Evolutionary conservation across 2,888 invertebrate species (phyloP), one percentile per base, ranked within the genome.

Genomic region (Petrolisthes manimaculis): DNA sequence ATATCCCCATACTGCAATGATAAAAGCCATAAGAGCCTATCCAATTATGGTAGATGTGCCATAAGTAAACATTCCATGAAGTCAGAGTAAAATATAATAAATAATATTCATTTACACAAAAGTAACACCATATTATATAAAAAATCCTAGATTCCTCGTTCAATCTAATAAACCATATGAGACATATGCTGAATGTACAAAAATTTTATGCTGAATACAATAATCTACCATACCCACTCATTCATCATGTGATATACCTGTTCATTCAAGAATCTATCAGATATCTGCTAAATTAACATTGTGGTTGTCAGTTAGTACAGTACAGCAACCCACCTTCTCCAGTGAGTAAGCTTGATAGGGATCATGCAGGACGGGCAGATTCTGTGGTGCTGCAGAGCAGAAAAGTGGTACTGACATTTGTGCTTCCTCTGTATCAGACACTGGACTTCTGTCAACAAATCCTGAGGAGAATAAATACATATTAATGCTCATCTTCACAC

Each of bases 381-480:
- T 94, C 3, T 94, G 93, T 5, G 94, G 94, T 94, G 84, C 53
- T 14, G 85, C 85, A 14, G 90, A 82, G 81, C 88, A 88, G 8
- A 90, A 94, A 90, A 94, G 93, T 8, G 94, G 94, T 51, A 94
- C 93, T 8, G 81, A 80, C 18, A 86, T 74, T 37, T 82, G 82
- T 93, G 6, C 92, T 92, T 86, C 93, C 93, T 90, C 90, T 51
- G 90, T 61, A 81, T 90, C 90, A n/a, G 85, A 91, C 81, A 91
- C 90, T 0, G 94, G 94, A 93, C 94, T 94, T 89, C 94, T 94
- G 90, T 95, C 95, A n/a, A 95, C 95, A 87, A 94, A 93, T 86
- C 94, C 92, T 92, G 88, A 55, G 88, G 88, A 55, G 51, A 79
- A 89, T 74, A 24, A 37, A 37, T 37, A 37, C 0, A 37, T 37